phyloP scores from a whole-genome alignment of 2,113 vertebrate genomes.

The Castor canadensis region DNA sequence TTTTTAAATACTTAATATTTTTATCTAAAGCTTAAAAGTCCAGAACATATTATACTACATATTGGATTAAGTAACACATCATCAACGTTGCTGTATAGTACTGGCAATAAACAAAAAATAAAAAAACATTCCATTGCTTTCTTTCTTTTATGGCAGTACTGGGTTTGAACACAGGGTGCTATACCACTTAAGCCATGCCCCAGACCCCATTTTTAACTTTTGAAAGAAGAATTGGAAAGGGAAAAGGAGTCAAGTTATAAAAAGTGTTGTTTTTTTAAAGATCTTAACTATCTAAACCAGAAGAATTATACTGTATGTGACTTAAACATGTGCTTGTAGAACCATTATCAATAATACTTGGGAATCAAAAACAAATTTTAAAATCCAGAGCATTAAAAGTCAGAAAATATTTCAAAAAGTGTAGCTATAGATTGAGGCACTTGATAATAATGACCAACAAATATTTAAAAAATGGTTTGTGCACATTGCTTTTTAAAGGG shows the following conservation, averaged over 20 bases:
- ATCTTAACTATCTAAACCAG: neutral
- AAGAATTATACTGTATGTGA: neutral
- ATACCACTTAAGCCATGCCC: no score
- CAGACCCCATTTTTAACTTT: neutral
- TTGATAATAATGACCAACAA: neutral
- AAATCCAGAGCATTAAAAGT: neutral
- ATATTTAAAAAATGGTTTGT: neutral
- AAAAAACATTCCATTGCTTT: neutral
- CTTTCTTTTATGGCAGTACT: no score
- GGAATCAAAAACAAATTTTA: neutral
- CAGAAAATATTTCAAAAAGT: neutral
- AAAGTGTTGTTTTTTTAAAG: neutral
- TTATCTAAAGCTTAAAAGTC: neutral
- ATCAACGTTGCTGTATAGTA: neutral
- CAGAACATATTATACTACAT: neutral
- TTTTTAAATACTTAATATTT: neutral
- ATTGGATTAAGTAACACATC: neutral
- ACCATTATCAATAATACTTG: neutral
- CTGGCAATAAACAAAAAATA: neutral
- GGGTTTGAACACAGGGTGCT: no score
- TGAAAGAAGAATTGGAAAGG: neutral
- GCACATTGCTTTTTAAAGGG: neutral
- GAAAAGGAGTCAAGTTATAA: neutral
- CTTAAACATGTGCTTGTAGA: neutral
- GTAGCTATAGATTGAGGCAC: neutral